Evolutionary conservation across 2,888 invertebrate genomes (phyloP), one percentile per base, ranked within the genome.

Genomic region (Eretmocerus hayati): DNA sequence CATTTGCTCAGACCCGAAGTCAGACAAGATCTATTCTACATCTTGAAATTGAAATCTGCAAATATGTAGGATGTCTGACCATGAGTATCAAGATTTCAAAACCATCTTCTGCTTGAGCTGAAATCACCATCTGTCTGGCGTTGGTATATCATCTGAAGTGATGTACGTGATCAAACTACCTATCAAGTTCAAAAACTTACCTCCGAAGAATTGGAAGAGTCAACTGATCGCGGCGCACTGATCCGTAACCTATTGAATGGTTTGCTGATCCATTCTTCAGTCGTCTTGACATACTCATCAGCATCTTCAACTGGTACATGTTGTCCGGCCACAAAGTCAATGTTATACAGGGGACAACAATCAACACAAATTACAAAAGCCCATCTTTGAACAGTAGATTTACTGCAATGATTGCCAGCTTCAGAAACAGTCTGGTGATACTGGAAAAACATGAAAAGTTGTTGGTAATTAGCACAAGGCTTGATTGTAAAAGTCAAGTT

Each of bases 221-320:
- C 36, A 5, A 6, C 15, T 20, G 11, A 16, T 36, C 36, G 36
- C 36, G 9, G 13, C 33, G 13, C 33, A 33, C 16, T 16, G 33
- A 16, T 5, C 5, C 33, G n/a, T 33, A 62, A 61, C 5, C 42
- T 19, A 23, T 65, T 8, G 58, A 33, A 31, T 74, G 62, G 21
- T 11, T 18, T 18, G 2, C 71, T 66, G 4, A 76, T 70, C 36
- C 80, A 62, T 46, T 72, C 64, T 58, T 80, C 80, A 0, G 75
- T 74, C 2, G 61, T 58, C 1, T 69, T 62, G 0, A 75, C 67
- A 50, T 71, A 69, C n/a, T 72, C 59, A 39, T 65, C 61, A 0
- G 78, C 74, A 16, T 72, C 72, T 52, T 68, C 64, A 2, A 65
- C 64, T 54, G 73, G 77, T 26, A 54, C 65, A 49, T 70, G 68